Evolutionary conservation across 2,888 invertebrate species (phyloP), one percentile per base, ranked within the genome.

Genomic region (Eubasilissa splendida): DNA sequence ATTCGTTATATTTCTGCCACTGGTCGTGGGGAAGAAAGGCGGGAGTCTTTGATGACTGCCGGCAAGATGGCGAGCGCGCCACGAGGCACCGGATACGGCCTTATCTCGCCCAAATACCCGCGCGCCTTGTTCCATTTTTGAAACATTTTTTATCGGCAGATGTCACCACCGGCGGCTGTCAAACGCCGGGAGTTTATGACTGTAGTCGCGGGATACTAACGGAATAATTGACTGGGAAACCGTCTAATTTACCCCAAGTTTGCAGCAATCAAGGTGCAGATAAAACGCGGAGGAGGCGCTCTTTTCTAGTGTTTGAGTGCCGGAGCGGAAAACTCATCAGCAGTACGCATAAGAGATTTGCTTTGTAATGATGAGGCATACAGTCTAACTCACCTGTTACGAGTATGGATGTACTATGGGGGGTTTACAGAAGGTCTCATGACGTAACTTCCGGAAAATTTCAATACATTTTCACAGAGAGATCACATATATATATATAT

Each of bases 81-180:
- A 80, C 76, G 70, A 74, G 65, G 54, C 79, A 79, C 82, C 82
- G 82, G 82, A 82, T 80, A 78, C 79, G 76, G 82, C 82, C 82
- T 82, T 82, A 82, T 82, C 82, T 82, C 78, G 60, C 73, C 42
- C 63, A 66, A 77, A 71, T 63, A 63, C 76, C 77, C 59, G 78
- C 71, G 52, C 74, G 65, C 66, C 74, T 76, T 82, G 75, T 80
- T 82, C 81, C 75, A 80, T 87, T 85, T 86, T 83, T 80, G 82
- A 82, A 73, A 80, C 54, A 79, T 82, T 80, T 82, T 82, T 80
- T 83, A 84, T 84, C 83, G 83, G 84, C 84, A 81, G 81, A 82
- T 80, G 82, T 82, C 83, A 81, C 68, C 75, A 63, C 74, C 58
- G 81, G 74, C 60, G 77, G 76, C 80, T 81, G 79, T 82, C 80